A percentile compares a stretch with the other conserved stretches of the same genome.
Conservation (phyloP, 2,888 invertebrate genomes). For the Tetheella fluctuosa region DNA sequence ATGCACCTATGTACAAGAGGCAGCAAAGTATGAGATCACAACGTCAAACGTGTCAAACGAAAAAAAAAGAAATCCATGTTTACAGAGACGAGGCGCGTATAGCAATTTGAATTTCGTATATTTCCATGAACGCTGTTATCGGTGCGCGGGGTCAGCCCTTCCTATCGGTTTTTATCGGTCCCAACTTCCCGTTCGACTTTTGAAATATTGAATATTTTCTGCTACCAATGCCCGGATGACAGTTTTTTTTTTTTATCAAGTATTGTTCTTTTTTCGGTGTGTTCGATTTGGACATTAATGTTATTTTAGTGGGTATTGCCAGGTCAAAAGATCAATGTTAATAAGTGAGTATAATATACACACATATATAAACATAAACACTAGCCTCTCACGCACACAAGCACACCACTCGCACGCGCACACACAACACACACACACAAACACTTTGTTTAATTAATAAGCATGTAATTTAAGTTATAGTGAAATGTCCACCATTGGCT, state of each 20-base stretch:
- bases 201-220: slow-evolving; percentile 37
- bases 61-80: neutral
- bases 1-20: neutral
- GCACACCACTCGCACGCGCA: too few species aligned
- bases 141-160: slow-evolving; percentile 65
- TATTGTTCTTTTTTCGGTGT: slow-evolving; percentile 1
- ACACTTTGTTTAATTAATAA: too few species aligned
- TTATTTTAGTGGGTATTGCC: neutral
- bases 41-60: neutral
- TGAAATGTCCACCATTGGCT: too few species aligned
- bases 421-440: too few species aligned
- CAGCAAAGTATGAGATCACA: neutral
- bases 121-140: slow-evolving; percentile 44
- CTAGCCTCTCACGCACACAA: too few species aligned
- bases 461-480: too few species aligned
- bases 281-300: neutral
- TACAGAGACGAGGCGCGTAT: slow-evolving; percentile 40
- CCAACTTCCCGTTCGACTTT: slow-evolving; percentile 59
- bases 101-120: slow-evolving; percentile 46
- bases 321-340: neutral
- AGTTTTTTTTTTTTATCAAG: slow-evolving; percentile 8
- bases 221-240: slow-evolving; percentile 11
- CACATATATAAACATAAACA: too few species aligned
- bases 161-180: slow-evolving; percentile 61
- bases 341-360: too few species aligned